These are phyloP conservation scores for Coturnix japonica DNA, from an alignment of 2,113 vertebrate species.

Conservation along the genomic window DNA sequence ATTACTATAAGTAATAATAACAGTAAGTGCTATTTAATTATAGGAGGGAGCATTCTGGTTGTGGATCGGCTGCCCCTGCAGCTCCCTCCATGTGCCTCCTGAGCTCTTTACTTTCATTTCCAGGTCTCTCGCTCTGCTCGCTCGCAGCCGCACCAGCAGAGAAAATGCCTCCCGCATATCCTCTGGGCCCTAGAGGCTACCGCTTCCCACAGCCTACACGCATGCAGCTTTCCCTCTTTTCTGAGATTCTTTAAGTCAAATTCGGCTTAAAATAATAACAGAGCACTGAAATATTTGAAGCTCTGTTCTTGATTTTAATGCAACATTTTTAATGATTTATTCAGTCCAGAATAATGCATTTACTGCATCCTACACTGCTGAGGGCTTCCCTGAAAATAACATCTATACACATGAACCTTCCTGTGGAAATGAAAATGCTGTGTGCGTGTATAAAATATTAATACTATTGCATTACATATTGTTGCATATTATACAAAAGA, in stretches of 20 bases:
- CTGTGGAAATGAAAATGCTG: not conserved
- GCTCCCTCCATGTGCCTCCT: constrained; percentile 79
- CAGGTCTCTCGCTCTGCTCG: constrained; percentile 69
- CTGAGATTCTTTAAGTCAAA: constrained; percentile 47
- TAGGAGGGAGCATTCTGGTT: constrained; percentile 79
- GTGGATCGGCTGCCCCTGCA: constrained; percentile 78
- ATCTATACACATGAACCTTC: not conserved
- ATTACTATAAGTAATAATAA: constrained; percentile 85
- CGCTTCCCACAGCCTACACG: constrained; percentile 26
- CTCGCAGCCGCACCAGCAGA: constrained; percentile 72
- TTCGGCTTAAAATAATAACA: not conserved
- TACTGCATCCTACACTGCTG: not conserved
- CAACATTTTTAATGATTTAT: not conserved
- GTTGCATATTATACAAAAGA: not conserved
- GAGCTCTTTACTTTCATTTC: constrained; percentile 81
- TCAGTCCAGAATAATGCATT: not conserved
- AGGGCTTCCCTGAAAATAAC: not conserved
- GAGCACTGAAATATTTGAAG: not conserved
- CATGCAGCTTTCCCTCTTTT: constrained; percentile 20
- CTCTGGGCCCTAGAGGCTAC: constrained; percentile 80
- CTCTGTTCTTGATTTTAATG: not conserved
- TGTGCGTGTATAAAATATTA: not conserved
- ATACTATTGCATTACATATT: not conserved
- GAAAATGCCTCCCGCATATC: constrained; percentile 74
- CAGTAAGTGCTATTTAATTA: constrained; percentile 85